These are phyloP conservation scores for Nasonia oneida DNA, from an alignment of 2,888 invertebrate genomes.

Conservation along the genomic window DNA sequence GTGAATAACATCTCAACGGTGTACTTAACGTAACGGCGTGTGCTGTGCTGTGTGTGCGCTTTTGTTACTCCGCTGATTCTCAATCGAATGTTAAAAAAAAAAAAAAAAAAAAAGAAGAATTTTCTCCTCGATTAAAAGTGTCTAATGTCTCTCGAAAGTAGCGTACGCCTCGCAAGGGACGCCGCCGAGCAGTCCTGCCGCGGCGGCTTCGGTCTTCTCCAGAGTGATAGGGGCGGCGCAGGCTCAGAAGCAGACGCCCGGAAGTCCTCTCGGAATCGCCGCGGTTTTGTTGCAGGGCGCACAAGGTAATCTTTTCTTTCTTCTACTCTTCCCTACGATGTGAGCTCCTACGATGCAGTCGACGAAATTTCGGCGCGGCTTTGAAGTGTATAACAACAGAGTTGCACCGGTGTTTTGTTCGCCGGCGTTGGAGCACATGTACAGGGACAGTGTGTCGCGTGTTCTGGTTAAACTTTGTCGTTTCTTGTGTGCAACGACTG, in stretches of 20 bases:
- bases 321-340: no score
- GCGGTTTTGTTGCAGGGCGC: constrained; percentile 79
- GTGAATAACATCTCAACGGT: no score
- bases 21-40: no score
- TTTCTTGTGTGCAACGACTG: constrained; percentile 32
- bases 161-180: constrained; percentile 75
- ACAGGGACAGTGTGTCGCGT: constrained; percentile 2
- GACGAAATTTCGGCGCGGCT: background rate
- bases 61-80: background rate
- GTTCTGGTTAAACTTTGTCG: constrained; percentile 47
- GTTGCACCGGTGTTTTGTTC: constrained; percentile 25
- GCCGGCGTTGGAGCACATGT: background rate
- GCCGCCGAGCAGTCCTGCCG: constrained; percentile 75
- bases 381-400: no score
- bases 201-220: constrained; percentile 75
- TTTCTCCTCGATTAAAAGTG: background rate
- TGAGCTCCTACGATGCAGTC: no score
- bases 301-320: constrained; percentile 76
- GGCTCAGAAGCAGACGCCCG: constrained; percentile 70
- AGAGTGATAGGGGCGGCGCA: constrained; percentile 72
- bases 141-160: constrained; percentile 46
- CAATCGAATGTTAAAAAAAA: background rate
- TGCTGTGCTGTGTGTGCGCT: background rate
- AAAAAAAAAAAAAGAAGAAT: background rate
- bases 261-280: constrained; percentile 76